Evolutionary conservation across 2,113 vertebrate species (phyloP).

Genomic region (Micronycteris hirsuta): DNA sequence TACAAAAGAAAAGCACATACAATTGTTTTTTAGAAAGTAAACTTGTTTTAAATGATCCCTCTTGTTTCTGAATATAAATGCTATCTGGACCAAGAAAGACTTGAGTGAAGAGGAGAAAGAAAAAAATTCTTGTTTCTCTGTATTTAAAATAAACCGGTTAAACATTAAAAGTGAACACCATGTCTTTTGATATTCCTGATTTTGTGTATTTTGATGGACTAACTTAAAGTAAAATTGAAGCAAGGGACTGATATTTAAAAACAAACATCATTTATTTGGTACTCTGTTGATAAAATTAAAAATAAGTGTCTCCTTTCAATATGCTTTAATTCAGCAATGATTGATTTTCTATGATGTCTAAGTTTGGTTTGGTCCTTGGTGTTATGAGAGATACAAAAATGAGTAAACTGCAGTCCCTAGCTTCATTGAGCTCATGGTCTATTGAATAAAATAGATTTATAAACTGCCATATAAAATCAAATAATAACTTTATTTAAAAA

Average conservation of each 20-base stretch:
- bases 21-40: not conserved
- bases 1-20: not conserved
- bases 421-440: not conserved
- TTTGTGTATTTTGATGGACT: not conserved
- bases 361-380: not conserved
- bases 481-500: not conserved
- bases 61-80: not conserved
- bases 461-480: not conserved
- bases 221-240: not conserved
- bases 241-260: not conserved
- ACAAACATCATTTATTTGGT: not conserved
- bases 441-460: not conserved
- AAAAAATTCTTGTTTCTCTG: not conserved
- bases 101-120: not conserved
- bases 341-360: not conserved
- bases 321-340: constrained; percentile 3
- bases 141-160: not conserved
- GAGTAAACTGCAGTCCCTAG: not conserved
- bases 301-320: not conserved
- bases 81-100: not conserved
- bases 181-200: not conserved
- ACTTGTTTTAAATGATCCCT: not conserved
- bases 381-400: not conserved
- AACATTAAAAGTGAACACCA: not conserved
- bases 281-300: not conserved